These are phyloP conservation scores for Sesia bembeciformis DNA, from an alignment of 2,888 invertebrate species.

Conservation along the genomic window DNA sequence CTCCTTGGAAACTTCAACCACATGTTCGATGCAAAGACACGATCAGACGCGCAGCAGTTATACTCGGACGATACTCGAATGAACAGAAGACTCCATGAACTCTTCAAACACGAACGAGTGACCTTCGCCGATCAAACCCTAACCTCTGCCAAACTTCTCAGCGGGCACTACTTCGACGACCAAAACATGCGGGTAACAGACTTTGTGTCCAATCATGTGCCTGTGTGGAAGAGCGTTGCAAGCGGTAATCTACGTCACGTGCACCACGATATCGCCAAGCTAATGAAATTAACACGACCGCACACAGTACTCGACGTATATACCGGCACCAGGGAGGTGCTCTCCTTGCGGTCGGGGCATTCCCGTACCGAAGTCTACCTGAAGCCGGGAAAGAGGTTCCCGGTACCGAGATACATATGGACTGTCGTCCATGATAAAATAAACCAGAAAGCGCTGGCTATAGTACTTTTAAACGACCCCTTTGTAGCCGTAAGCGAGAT, in stretches of 20 bases:
- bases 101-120: constrained; percentile 36
- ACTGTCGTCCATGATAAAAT: constrained; percentile 33
- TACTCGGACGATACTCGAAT: constrained; percentile 46
- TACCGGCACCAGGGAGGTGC: constrained; percentile 22
- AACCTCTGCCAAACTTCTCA: constrained; percentile 36
- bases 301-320: constrained; percentile 27
- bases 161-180: constrained; percentile 43
- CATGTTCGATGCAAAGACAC: constrained; percentile 56
- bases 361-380: constrained; percentile 14
- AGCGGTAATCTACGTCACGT: constrained; percentile 44
- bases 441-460: constrained; percentile 25
- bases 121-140: constrained; percentile 45
- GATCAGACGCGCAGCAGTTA: constrained; percentile 46
- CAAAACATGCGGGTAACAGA: constrained; percentile 46
- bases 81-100: constrained; percentile 40
- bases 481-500: constrained; percentile 60
- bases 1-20: constrained; percentile 63
- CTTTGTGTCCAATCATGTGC: constrained; percentile 47
- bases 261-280: constrained; percentile 40
- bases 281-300: constrained; percentile 15
- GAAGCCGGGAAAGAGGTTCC: constrained; percentile 33
- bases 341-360: constrained; percentile 17
- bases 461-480: constrained; percentile 57
- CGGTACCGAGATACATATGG: constrained; percentile 57
- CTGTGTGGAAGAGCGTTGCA: constrained; percentile 51